Evolutionary conservation across 2,797 vertebrate species (phyloP), one percentile per base, ranked within the genome.

Genomic region (Xiphorhynchus erythropygius): DNA sequence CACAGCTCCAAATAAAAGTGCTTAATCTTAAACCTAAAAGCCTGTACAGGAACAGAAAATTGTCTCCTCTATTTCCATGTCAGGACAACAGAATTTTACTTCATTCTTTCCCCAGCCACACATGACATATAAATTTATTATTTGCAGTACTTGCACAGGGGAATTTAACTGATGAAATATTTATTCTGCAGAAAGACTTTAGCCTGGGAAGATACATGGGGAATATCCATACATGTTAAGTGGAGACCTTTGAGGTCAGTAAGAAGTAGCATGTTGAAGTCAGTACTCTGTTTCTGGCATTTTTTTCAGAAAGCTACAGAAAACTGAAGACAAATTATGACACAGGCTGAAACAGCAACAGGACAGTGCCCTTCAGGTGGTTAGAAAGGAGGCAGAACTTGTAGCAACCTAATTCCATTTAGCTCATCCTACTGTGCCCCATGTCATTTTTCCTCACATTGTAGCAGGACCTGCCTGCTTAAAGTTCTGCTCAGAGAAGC

Each of bases 61-160:
- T 94, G 25, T 90, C 46, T 86, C 52, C 55, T 63, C 4, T 78
- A 62, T 88, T 95, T 97, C 55, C 21, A 16, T 11, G 9, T 60
- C 67, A 77, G 46, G 63, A 44, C 76, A 80, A 60, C 49, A 76
- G 42, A 76, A 62, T 57, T 89, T 83, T 91, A 53, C 84, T 96
- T 93, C 69, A 86, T 81, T 59, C 56, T 88, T 95, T 84, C 60
- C 79, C 46, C 35, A 95, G 75, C 46, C 68, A 93, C 82, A 91
- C 56, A 96, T 76, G 82, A 93, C 84, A 81, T 87, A 82, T 88
- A 78, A 76, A 92, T 95, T 95, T 94, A 62, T 94, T 95, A 94
- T 96, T 96, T 95, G 94, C 70, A 93, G 64, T 95, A 90, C 18
- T 91, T 39, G 82, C 47, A 84, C 57, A 91, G 79, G 89, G 69